phyloP scores from a whole-genome alignment of 2,113 vertebrate species.

The Hiodon tergisus region DNA sequence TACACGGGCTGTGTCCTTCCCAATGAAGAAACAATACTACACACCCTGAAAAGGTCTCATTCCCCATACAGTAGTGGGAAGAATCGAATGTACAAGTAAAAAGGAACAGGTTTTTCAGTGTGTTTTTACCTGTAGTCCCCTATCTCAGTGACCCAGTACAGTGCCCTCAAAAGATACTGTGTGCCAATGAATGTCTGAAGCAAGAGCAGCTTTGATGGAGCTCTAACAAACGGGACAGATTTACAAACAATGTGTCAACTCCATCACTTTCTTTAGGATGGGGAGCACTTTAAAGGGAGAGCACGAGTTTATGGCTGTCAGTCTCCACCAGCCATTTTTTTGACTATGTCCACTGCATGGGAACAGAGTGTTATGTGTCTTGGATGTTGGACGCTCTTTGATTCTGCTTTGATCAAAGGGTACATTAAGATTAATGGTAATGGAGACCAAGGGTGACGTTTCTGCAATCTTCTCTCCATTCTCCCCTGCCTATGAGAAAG shows the following conservation, averaged over 20 bases:
- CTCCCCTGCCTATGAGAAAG: neutral
- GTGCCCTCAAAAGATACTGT: slow-evolving; percentile 55
- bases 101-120: slow-evolving; percentile 38
- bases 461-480: neutral
- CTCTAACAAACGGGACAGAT: neutral
- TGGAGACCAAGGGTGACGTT: slow-evolving; percentile 17
- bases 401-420: slow-evolving; percentile 31
- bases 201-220: slow-evolving; percentile 21
- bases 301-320: neutral
- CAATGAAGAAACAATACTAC: slow-evolving; percentile 26
- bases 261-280: neutral
- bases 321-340: neutral
- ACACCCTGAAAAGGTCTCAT: slow-evolving; percentile 38
- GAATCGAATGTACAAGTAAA: slow-evolving; percentile 43
- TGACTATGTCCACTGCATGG: neutral
- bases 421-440: slow-evolving; percentile 34
- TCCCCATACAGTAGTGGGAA: slow-evolving; percentile 51
- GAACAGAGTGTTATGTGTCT: neutral
- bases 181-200: slow-evolving; percentile 30
- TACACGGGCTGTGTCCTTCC: slow-evolving; percentile 4
- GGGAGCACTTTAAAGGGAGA: neutral
- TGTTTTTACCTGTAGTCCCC: slow-evolving; percentile 10
- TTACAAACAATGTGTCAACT: slow-evolving; percentile 8
- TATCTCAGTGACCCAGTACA: slow-evolving; percentile 50
- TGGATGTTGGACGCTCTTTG: neutral